A percentile compares a stretch with the other conserved stretches of the same genome.
phyloP scores from a whole-genome alignment of 2,113 vertebrate genomes.

The Danionella cerebrum region DNA sequence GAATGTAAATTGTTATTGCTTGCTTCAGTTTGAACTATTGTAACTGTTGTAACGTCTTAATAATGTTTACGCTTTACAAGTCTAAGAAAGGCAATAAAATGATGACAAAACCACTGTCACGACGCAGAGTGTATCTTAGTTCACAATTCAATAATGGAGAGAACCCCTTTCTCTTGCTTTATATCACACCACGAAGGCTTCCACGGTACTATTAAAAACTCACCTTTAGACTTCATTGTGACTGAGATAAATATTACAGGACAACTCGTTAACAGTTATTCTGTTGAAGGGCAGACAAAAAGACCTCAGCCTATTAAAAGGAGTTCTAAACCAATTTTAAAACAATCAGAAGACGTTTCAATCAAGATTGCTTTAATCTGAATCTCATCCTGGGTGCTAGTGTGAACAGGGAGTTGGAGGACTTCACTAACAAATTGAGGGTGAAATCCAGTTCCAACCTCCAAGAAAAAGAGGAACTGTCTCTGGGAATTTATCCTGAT shows the following conservation, averaged over 20 bases:
- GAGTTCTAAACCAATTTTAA: background rate
- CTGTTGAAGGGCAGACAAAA: background rate
- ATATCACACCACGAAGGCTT: constrained; percentile 77
- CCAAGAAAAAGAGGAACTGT: constrained; percentile 54
- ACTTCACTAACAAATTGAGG: constrained; percentile 67
- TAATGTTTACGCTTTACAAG: too few species aligned
- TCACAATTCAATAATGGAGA: constrained; percentile 34
- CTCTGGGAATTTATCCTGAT: constrained; percentile 68
- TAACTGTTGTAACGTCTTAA: too few species aligned
- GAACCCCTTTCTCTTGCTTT: constrained; percentile 52
- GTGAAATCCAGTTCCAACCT: constrained; percentile 25
- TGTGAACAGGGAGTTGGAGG: constrained; percentile 56
- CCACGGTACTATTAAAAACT: constrained; percentile 77
- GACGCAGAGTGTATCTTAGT: background rate
- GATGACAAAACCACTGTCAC: too few species aligned
- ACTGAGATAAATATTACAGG: constrained; percentile 71
- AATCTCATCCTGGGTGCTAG: constrained; percentile 63
- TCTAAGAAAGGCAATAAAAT: too few species aligned
- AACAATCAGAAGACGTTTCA: background rate
- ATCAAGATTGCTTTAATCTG: constrained; percentile 52
- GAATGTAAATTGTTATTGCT: too few species aligned
- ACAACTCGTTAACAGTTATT: constrained; percentile 37
- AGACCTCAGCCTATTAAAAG: background rate
- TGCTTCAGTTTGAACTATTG: too few species aligned
- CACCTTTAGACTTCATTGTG: constrained; percentile 80